phyloP scores from a whole-genome alignment of 2,888 invertebrate genomes.

The Philopedon plagiatum region DNA sequence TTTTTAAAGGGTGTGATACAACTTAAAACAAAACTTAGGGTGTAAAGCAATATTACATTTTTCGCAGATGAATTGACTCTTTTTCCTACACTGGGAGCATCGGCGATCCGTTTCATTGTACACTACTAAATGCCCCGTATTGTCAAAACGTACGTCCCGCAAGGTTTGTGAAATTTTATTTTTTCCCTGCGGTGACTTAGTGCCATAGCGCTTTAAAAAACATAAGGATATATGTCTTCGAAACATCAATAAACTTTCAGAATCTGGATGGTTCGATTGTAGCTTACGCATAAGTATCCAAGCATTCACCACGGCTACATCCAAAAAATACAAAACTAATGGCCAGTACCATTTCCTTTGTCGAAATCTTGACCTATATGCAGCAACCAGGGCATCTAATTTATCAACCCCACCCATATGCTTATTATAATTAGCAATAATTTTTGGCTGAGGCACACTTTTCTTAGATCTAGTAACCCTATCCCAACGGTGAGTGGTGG shows the following conservation, averaged over 20 bases:
- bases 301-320: conserved; percentile 43
- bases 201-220: conserved; percentile 33
- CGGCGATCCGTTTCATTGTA: conserved; percentile 36
- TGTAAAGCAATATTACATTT: conserved; percentile 41
- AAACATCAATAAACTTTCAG: conserved; percentile 27
- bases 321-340: conserved; percentile 40
- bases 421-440: too few species aligned
- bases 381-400: too few species aligned
- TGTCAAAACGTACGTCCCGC: conserved; percentile 31
- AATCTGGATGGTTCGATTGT: conserved; percentile 33
- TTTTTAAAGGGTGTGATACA: conserved; percentile 19
- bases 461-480: too few species aligned
- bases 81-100: conserved; percentile 26
- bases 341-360: conserved; percentile 42
- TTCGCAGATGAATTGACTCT: conserved; percentile 41
- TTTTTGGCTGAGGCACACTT: too few species aligned
- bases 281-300: conserved; percentile 46
- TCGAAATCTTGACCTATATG: conserved; percentile 50
- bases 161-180: conserved; percentile 8
- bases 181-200: conserved; percentile 24
- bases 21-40: conserved; percentile 30
- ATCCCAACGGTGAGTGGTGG: too few species aligned
- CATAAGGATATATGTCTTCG: conserved; percentile 33
- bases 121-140: conserved; percentile 35
- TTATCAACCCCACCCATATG: too few species aligned